Conservation (phyloP, 1,140 invertebrate genomes). For the Uloborus diversus region DNA sequence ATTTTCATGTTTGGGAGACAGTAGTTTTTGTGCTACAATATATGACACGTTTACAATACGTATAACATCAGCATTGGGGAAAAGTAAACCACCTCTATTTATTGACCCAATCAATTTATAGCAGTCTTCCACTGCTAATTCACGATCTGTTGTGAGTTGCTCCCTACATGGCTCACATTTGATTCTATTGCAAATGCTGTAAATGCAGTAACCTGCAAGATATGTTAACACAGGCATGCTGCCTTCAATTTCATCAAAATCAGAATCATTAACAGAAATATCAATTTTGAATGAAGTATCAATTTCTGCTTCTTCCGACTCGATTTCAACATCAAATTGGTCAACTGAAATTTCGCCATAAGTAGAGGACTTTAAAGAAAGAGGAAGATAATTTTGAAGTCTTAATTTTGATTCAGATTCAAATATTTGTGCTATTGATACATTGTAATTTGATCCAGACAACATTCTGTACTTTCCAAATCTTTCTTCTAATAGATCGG, state of each 20-base stretch:
- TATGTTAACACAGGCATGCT: background rate
- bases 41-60: background rate
- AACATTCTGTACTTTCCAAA: too few relatives aligned
- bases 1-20: background rate
- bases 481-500: too few relatives aligned
- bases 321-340: background rate
- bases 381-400: background rate
- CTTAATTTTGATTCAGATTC: conserved; percentile 18
- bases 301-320: too few relatives aligned
- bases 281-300: too few relatives aligned
- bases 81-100: background rate
- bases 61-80: background rate
- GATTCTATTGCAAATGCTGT: background rate
- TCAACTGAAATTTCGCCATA: background rate
- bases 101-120: background rate
- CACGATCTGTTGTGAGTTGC: background rate
- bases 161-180: background rate
- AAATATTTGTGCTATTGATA: too few relatives aligned
- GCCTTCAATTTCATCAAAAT: background rate
- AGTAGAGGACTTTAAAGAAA: background rate
- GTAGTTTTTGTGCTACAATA: background rate
- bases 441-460: too few relatives aligned
- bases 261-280: background rate
- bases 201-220: background rate
- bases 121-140: background rate